Evolutionary conservation across 2,888 invertebrate genomes (phyloP), one percentile per base, ranked within the genome.

Genomic region (Galeopsomyia nigrocyanea): DNA sequence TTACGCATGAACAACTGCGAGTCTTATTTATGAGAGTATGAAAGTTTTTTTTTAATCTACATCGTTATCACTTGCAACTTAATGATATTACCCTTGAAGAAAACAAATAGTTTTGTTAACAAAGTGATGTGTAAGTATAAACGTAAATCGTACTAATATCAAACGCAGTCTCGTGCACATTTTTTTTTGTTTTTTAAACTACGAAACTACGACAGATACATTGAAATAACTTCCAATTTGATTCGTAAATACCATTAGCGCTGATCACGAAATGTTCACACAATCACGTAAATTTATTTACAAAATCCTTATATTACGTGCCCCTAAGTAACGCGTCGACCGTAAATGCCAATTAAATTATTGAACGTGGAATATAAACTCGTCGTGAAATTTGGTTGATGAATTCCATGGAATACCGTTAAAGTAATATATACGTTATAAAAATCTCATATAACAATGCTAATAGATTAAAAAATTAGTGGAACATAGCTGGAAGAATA

Each of bases 1-100:
- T 72, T 63, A 60, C 53, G 46, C 47, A 19, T 61, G 58, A 55
- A 50, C 46, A 60, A 65, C 55, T 55, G 65, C 55, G 60, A 72
- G 72, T 73, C 58, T 73, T 73, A 64, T 51, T 65, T 64, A 57
- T 69, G 67, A 68, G 73, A 73, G 73, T 65, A 73, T 68, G 60
- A 68, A 64, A 56, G 21, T 69, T 66, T 64, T 56, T 69, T 66
- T 64, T 56, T 39, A 62, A 58, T 58, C 57, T 68, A 65, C 21
- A 31, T 13, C 16, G 55, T 64, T 65, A 73, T 73, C 68, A 57
- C 50, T 16, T 47, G 51, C 57, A 49, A 63, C 53, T 68, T 55
- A 55, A 64, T n/a, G 9, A 68, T 60, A 31, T 66, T 71, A 50
- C 66, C 61, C 58, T 68, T 13, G 10, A 53, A 13, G 53, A 21